A percentile compares a stretch with the other conserved stretches of the same genome.
Evolutionary conservation across 2,888 invertebrate species (phyloP).

Genomic region (Orgyia antiqua): DNA sequence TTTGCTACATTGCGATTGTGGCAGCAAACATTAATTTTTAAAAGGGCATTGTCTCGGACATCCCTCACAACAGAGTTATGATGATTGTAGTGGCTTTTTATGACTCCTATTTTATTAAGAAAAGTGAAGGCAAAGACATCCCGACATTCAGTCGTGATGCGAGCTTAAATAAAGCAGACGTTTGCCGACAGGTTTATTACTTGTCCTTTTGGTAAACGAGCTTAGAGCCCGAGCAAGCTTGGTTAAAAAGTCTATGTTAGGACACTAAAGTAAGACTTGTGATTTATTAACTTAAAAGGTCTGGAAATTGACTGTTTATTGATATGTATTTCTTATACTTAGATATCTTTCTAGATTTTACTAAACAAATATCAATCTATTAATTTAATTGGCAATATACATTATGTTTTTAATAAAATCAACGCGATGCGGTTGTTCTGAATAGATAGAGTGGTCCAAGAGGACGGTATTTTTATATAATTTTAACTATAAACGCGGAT

Average conservation of each 20-base stretch:
- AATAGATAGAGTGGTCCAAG: no score
- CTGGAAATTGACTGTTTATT: no score
- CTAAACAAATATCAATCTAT: no score
- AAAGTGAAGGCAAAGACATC: conserved; percentile 50
- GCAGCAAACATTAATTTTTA: conserved; percentile 55
- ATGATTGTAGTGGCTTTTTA: conserved; percentile 76
- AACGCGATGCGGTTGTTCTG: no score
- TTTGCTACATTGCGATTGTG: no score
- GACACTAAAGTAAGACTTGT: conserved; percentile 10
- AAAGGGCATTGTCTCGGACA: conserved; percentile 39
- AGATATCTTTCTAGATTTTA: no score
- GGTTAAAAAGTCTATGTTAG: conserved; percentile 33
- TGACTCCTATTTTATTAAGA: conserved; percentile 62
- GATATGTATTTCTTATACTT: no score
- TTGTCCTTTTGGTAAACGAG: conserved; percentile 47
- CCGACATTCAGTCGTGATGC: conserved; percentile 46
- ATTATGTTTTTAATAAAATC: no score
- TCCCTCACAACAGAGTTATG: conserved; percentile 54
- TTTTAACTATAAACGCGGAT: no score
- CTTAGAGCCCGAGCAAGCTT: conserved; percentile 32
- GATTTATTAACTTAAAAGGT: background rate
- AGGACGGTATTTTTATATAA: no score
- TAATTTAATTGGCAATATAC: no score
- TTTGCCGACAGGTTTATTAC: conserved; percentile 55
- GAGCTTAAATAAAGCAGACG: conserved; percentile 47